phyloP scores from a whole-genome alignment of 2,113 vertebrate species.

The Miniopterus natalensis region DNA sequence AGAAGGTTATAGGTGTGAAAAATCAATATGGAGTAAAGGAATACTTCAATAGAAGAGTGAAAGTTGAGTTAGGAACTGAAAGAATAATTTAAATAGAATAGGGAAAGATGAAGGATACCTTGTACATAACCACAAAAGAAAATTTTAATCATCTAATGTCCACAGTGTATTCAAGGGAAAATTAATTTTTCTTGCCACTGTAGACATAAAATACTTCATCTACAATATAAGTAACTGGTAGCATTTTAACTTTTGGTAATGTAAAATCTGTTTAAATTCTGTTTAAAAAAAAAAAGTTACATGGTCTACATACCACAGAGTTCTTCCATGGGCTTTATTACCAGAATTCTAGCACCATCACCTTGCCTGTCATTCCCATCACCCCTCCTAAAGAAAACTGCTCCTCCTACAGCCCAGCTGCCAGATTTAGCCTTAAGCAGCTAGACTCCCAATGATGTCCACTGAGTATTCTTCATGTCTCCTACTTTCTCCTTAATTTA shows the following conservation, averaged over 20 bases:
- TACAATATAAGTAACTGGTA: neutral
- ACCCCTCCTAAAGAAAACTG: neutral
- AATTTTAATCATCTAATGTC: slow-evolving; percentile 6
- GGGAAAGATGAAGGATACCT: neutral
- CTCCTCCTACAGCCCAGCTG: neutral
- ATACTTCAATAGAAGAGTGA: neutral
- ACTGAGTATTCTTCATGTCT: neutral
- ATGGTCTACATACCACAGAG: neutral
- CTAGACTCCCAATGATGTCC: neutral
- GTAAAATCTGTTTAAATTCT: neutral
- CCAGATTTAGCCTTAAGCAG: neutral
- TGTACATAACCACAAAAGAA: neutral
- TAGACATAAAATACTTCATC: neutral
- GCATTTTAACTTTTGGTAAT: neutral
- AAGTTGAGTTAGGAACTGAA: neutral
- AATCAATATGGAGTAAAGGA: neutral
- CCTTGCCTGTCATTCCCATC: neutral
- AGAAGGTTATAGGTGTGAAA: neutral
- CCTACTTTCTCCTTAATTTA: neutral
- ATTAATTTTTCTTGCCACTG: neutral
- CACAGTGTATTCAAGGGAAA: neutral
- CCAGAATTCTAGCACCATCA: neutral
- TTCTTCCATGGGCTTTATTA: neutral
- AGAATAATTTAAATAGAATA: neutral
- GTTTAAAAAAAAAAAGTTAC: neutral